Base-by-base conservation (phyloP, 2,888 invertebrate genomes). In the Leptopilina drosophilae region DNA sequence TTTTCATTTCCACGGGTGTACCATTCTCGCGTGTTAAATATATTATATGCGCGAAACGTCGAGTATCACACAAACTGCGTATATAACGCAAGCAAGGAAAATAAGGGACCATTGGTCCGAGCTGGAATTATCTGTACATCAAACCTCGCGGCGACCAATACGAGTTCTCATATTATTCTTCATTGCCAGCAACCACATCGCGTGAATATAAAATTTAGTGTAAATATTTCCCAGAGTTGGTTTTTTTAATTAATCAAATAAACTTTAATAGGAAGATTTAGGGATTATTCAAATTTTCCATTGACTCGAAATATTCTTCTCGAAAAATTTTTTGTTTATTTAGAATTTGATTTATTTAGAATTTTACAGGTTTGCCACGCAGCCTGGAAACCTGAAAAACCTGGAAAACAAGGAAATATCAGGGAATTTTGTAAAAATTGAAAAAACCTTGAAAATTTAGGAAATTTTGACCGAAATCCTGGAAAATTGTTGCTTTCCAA, bases 131-230 rank as follows among this genome's bases (percentile, higher is more conserved):
- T 88, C 87, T 86, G 86, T 83, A 84, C 86, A 88, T 87, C 87
- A 87, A 88, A 87, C 84, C 87, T 87, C 84, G 85, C 85, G 86
- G 87, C 88, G 86, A 88, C 86, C 86, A 87, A 87, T 87, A 87
- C 87, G 83, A 84, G 87, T 87, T 87, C 86, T 87, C 86, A 84
- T 87, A 87, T 87, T 86, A 87, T 87, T 87, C 87, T 86, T 85
- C 82, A 81, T 84, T 83, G 42, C 42, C 1, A 33, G 33, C 33
- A 33, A 42, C 80, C 79, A 81, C 76, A 66, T 77, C 77, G 80
- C 5, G 80, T 20, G 84, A 83, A 77, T 82, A 81, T 80, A 82
- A 79, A 33, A 33, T 33, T 33, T 33, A 33, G 33, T 33, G 33
- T 81, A 42, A 82, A 84, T 77, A 79, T 77, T 20, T 82, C 83